These are phyloP conservation scores for Thalassarche chlororhynchos DNA, from an alignment of 2,113 vertebrate genomes.

Conservation along the genomic window DNA sequence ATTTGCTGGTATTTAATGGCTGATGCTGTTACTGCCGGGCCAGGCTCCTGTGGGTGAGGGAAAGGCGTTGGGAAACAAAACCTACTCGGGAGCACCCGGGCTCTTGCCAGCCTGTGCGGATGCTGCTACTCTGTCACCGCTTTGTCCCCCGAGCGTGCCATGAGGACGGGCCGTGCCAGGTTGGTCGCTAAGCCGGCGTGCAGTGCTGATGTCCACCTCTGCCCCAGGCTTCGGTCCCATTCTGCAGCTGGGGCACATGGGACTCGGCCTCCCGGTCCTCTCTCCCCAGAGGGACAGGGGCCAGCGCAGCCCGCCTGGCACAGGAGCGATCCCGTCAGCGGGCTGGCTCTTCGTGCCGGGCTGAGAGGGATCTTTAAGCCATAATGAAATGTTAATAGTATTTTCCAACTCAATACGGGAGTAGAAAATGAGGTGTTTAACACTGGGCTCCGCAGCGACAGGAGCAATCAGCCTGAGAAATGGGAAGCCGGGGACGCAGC, in stretches of 20 bases:
- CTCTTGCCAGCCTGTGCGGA: accelerated
- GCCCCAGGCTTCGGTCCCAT: background rate
- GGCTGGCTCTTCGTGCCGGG: accelerated
- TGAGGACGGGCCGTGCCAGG: background rate
- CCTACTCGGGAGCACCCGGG: accelerated
- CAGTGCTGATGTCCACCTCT: accelerated
- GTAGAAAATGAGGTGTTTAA: slow-evolving; percentile 61
- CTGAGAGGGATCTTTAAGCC: slow-evolving; percentile 17
- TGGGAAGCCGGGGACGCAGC: background rate
- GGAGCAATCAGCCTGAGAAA: slow-evolving; percentile 68
- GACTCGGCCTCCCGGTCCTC: background rate
- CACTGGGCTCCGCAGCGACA: slow-evolving; percentile 26
- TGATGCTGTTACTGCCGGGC: background rate
- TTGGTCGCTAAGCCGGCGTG: accelerated
- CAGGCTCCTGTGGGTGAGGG: background rate
- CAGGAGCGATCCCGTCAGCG: accelerated
- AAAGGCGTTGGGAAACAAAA: background rate
- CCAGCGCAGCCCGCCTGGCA: background rate
- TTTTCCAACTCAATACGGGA: slow-evolving; percentile 34
- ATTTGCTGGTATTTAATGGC: background rate
- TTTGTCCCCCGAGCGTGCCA: background rate
- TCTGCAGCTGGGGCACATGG: accelerated
- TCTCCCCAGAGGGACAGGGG: accelerated
- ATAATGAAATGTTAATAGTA: slow-evolving; percentile 71
- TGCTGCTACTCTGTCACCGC: background rate